Conservation (phyloP, 2,797 vertebrate species). For the Acrocephalus scirpaceus region DNA sequence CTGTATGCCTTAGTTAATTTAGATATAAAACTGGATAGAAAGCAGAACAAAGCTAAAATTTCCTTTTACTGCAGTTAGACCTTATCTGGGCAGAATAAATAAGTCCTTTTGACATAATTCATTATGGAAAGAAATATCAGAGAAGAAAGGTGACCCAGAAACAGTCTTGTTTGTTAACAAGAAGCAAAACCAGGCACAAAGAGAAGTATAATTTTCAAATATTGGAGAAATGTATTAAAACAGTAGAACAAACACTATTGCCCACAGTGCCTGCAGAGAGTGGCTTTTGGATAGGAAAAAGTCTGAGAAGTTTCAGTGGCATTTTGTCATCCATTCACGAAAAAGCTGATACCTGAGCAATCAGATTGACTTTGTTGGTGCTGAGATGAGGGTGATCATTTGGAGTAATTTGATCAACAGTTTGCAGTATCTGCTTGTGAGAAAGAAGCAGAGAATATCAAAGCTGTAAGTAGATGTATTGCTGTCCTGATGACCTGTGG, state of each 20-base stretch:
- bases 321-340: background rate
- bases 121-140: background rate
- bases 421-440: background rate
- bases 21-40: slow-evolving; percentile 45
- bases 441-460: background rate
- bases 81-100: slow-evolving; percentile 17
- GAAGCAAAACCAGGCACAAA: background rate
- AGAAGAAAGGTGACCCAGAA: background rate
- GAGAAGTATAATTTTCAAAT: background rate
- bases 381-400: background rate
- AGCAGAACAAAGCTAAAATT: slow-evolving; percentile 12
- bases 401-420: background rate
- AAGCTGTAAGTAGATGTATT: background rate
- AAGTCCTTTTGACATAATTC: background rate
- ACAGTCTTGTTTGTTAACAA: background rate
- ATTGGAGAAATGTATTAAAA: accelerated
- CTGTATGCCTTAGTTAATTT: slow-evolving; percentile 44
- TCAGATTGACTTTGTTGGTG: background rate
- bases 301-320: background rate
- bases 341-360: background rate
- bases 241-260: background rate
- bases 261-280: background rate
- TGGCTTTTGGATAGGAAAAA: background rate
- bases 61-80: background rate
- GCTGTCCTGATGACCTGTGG: background rate